phyloP scores from a whole-genome alignment of 2,888 invertebrate species.

The Andrena trimmerana region DNA sequence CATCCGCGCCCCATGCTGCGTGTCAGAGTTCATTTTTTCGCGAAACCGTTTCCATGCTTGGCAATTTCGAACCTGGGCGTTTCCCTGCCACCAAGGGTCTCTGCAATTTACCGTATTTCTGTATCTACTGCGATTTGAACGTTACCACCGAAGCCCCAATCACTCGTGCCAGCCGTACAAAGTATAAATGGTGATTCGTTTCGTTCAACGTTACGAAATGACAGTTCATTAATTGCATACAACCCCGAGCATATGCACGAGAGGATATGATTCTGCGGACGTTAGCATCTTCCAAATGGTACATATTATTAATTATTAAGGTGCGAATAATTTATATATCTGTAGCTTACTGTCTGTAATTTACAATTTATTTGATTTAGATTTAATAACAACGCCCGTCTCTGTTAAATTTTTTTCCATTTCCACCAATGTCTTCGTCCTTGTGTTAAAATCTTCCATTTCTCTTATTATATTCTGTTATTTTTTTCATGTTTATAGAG shows the following conservation, averaged over 20 bases:
- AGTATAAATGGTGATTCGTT: slow-evolving; percentile 15
- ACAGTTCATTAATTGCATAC: slow-evolving; percentile 27
- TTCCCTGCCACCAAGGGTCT: neutral
- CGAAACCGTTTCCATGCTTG: slow-evolving; percentile 16
- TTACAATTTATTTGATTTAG: too few species aligned
- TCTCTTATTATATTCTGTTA: too few species aligned
- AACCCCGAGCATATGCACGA: neutral
- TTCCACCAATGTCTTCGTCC: too few species aligned
- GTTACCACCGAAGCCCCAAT: slow-evolving; percentile 6
- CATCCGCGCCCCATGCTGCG: slow-evolving; percentile 34
- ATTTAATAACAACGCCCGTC: too few species aligned
- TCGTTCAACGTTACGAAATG: neutral
- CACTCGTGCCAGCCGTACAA: neutral
- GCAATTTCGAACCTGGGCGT: slow-evolving; percentile 19
- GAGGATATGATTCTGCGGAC: too few species aligned
- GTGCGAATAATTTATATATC: too few species aligned
- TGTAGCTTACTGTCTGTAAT: too few species aligned
- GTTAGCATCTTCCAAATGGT: too few species aligned
- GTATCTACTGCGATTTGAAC: neutral
- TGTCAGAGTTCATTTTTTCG: slow-evolving; percentile 61
- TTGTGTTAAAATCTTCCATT: too few species aligned
- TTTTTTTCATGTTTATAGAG: too few species aligned
- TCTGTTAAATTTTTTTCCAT: too few species aligned
- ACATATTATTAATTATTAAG: too few species aligned
- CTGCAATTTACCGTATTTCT: slow-evolving; percentile 32